These are phyloP conservation scores for Siniperca obscura DNA, from an alignment of 2,797 vertebrate genomes.

Conservation along the genomic window DNA sequence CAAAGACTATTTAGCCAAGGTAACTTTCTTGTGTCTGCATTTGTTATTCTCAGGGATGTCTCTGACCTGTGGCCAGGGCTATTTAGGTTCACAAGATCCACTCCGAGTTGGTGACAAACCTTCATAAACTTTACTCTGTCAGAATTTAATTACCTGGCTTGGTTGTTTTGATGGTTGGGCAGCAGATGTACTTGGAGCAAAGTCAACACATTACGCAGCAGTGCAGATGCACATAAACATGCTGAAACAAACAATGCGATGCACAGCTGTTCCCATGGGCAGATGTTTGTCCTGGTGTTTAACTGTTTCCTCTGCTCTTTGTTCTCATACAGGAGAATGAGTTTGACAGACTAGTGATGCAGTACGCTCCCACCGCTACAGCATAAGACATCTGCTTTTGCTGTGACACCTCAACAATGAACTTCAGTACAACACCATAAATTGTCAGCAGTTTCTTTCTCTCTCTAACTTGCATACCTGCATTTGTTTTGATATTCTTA, in stretches of 20 bases:
- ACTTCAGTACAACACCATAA: slow-evolving; percentile 23
- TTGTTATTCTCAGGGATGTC: not conserved
- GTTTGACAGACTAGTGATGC: slow-evolving; percentile 92
- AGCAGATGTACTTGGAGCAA: slow-evolving; percentile 51
- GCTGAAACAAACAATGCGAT: slow-evolving; percentile 35
- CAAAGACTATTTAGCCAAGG: slow-evolving; percentile 95
- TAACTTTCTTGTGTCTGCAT: slow-evolving; percentile 62
- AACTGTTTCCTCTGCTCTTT: slow-evolving; percentile 50
- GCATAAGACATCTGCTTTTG: slow-evolving; percentile 58
- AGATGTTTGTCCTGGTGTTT: slow-evolving; percentile 31
- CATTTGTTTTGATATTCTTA: slow-evolving; percentile 49
- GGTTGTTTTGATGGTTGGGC: slow-evolving; percentile 38
- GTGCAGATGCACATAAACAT: slow-evolving; percentile 64
- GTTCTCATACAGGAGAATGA: slow-evolving; percentile 90
- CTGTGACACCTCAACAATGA: slow-evolving; percentile 16
- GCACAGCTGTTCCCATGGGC: slow-evolving; percentile 40
- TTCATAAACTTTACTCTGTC: slow-evolving; percentile 40
- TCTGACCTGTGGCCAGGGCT: not conserved
- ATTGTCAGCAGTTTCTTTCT: slow-evolving; percentile 1
- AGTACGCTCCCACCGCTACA: slow-evolving; percentile 89
- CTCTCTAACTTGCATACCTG: slow-evolving; percentile 12
- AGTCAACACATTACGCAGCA: slow-evolving; percentile 49
- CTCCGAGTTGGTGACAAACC: slow-evolving; percentile 10
- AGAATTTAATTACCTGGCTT: slow-evolving; percentile 15
- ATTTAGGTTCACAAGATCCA: not conserved